Base-by-base conservation (phyloP, 2,888 invertebrate species). In the Yponomeuta evonymella region DNA sequence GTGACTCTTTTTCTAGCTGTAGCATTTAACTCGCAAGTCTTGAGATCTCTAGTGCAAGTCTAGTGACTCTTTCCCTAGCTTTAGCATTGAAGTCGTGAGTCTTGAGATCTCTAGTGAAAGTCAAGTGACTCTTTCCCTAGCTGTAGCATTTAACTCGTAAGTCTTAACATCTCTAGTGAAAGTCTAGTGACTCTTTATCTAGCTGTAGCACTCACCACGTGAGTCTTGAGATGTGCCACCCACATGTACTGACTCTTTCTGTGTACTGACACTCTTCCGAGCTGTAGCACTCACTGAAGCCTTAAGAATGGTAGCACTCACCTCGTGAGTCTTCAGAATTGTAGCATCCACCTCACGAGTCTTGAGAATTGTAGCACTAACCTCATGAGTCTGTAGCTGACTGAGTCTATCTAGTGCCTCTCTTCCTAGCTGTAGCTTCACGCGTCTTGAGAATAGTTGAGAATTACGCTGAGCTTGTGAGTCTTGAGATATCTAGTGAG, bases 51-150 rank as follows among this genome's bases (percentile, higher is more conserved):
- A 43, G 36, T 23, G 36, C n/a, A 36, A 5, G 36, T 36, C 36
- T 36, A 4, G 43, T 8, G 5, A 43, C 6, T 43, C 33, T 33
- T 33, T 33, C 5, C 33, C 33, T 33, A 33, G 33, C 33, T 43
- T 1, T 8, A 58, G 15, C 15, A 58, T 12, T 15, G 78, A 90
- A 90, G 76, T 84, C 93, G 78, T 96, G 96, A 0, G 95, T 96
- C 84, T 96, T 96, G 72, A 95, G 88, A 76, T 96, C 33, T 33
- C 0, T 33, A 33, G 33, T 33, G 23, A 23, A 23, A 23, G n/a
- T 23, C 23, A 1, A 23, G 23, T 23, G 1, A 33, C 33, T 33
- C 33, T 33, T 33, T 33, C 5, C 33, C 33, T 33, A 33, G 15
- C 0, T 58, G 15, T 15, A 58, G 2, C 12, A 58, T 2, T 58